Evolutionary conservation across 2,797 vertebrate genomes (phyloP), one percentile per base, ranked within the genome.

Genomic region (Brachyalestes nurse): DNA sequence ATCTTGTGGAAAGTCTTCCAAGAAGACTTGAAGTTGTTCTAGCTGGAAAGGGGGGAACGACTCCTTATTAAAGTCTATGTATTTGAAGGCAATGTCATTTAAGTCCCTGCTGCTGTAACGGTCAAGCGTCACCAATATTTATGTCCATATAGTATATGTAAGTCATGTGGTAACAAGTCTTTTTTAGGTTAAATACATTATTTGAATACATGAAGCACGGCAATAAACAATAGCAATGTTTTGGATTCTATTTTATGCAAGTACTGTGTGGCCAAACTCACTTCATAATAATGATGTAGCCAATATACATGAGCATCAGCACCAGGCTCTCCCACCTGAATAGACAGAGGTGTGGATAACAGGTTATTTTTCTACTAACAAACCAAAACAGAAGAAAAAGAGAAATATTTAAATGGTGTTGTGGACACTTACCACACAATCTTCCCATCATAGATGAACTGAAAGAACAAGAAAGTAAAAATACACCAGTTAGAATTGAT

Each of bases 231-330:
- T 28, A 28, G 3, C 28, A 28, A 28, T 28, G 5, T 66, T 28
- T 19, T 71, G 23, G 6, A 51, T 25, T 2, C 0, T 34, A 9
- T 66, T 53, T 6, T 73, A 9, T 53, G 16, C 21, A 28, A 19
- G 28, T 40, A 73, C 8, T 42, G 16, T 49, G 0, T 72, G 9
- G 0, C 1, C 65, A 5, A n/a, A 88, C 90, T 90, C 61, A 91
- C 90, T 90, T 91, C 90, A 91, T 90, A 77, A 91, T 89, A 25
- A 90, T 3, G 75, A 90, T 91, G 87, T 91, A 91, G 28, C 89
- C 89, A 40, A 81, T 9, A 73, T 91, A 91, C 88, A 91, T 86
- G 65, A 89, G 1, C 69, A 90, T 86, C 72, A 91, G 85, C 25
- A 90, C 61, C 75, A 90, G 64, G 78, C 89, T 89, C 82, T 91